Conservation (phyloP, 2,113 vertebrate genomes). For the Turnix velox region DNA sequence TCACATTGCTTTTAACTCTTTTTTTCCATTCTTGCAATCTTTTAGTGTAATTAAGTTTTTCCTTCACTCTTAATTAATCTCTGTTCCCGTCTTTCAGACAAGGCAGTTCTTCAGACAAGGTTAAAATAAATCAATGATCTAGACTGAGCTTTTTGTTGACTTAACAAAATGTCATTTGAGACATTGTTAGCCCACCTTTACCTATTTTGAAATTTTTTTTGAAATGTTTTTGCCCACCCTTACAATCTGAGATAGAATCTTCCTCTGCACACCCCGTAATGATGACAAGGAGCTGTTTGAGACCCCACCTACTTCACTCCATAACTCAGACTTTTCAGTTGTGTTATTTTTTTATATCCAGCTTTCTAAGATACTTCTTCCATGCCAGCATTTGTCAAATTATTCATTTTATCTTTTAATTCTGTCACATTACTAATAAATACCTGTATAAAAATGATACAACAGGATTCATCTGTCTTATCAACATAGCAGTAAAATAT, state of each 20-base stretch:
- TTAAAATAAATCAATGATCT: background rate
- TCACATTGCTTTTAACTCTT: background rate
- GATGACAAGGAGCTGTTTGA: background rate
- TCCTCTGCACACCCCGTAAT: background rate
- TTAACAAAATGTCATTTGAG: background rate
- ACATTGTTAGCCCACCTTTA: background rate
- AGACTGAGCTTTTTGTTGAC: background rate
- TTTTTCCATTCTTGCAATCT: background rate
- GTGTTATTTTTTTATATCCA: background rate
- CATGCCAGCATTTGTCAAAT: background rate
- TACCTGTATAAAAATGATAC: background rate
- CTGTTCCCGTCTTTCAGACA: background rate
- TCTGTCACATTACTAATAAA: background rate
- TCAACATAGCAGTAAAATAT: background rate
- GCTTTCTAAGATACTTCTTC: background rate
- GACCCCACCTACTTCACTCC: rapidly evolving
- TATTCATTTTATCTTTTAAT: background rate
- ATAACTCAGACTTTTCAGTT: background rate
- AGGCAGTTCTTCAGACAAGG: background rate
- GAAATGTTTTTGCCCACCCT: background rate
- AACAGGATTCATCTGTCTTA: background rate
- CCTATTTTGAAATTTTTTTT: background rate
- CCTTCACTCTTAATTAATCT: background rate
- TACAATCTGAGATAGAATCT: background rate
- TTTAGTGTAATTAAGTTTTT: background rate